Conservation (phyloP, 2,797 vertebrate species). For the Epinephelus malabaricus region DNA sequence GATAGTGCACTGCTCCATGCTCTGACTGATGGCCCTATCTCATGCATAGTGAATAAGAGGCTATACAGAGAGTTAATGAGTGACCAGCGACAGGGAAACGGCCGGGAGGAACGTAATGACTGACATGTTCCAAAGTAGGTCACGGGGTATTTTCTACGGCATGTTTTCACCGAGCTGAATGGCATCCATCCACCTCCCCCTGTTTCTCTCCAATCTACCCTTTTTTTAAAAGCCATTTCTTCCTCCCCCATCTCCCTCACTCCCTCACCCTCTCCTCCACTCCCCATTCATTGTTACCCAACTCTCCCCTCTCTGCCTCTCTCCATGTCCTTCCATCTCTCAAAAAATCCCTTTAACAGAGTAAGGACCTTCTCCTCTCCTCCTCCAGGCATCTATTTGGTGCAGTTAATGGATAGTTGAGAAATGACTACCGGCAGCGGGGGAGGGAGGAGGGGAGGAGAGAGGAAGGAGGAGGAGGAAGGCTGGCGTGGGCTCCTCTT, state of each 20-base stretch:
- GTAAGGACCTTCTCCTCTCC: constrained; percentile 67
- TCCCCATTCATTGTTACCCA: constrained; percentile 43
- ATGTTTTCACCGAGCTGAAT: constrained; percentile 36
- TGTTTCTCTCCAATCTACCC: constrained; percentile 25
- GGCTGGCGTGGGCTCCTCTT: constrained; percentile 59
- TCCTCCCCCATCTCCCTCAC: constrained; percentile 14
- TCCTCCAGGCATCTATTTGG: constrained; percentile 78
- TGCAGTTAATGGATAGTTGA: constrained; percentile 79
- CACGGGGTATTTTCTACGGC: constrained; percentile 49
- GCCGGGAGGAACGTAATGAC: constrained; percentile 55
- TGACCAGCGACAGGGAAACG: constrained; percentile 61
- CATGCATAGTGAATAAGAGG: constrained; percentile 49
- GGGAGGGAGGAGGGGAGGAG: constrained; percentile 11
- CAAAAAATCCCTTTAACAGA: constrained; percentile 76
- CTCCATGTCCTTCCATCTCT: constrained; percentile 49
- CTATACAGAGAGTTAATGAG: constrained; percentile 57
- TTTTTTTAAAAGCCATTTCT: constrained; percentile 43
- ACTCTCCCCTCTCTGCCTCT: constrained; percentile 31
- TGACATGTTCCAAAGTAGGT: constrained; percentile 71
- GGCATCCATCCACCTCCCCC: constrained; percentile 45
- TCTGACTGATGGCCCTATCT: constrained; percentile 35
- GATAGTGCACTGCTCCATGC: constrained; percentile 1
- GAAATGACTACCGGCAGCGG: constrained; percentile 68
- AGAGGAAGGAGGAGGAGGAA: constrained; percentile 15
- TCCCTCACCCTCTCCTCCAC: background rate